Evolutionary conservation across 2,888 invertebrate species (phyloP).

Genomic region (Andrena trimmerana): DNA sequence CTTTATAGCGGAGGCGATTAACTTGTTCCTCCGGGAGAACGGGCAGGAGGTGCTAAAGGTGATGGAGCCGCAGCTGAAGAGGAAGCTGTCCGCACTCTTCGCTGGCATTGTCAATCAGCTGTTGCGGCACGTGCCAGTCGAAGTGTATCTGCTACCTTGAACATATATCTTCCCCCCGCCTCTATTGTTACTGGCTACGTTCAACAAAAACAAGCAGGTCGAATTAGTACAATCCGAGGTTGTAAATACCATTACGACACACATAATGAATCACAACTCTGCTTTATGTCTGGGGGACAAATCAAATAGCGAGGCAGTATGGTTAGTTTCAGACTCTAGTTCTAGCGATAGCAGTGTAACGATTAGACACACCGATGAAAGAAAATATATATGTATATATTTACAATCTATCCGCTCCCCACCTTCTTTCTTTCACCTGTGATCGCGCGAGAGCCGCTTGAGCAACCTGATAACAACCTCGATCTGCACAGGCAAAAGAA

Average conservation of each 20-base stretch:
- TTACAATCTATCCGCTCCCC: neutral
- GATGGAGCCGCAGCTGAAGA: slow-evolving; percentile 89
- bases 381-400: slow-evolving; percentile 26
- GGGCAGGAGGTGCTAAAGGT: slow-evolving; percentile 89
- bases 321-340: slow-evolving; percentile 5
- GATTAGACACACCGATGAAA: neutral
- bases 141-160: slow-evolving; percentile 87
- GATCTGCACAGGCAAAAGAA: neutral
- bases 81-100: slow-evolving; percentile 88
- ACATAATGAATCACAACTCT: slow-evolving; percentile 10
- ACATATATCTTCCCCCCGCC: neutral
- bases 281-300: slow-evolving; percentile 5
- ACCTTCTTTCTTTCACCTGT: neutral
- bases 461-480: neutral
- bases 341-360: slow-evolving; percentile 5
- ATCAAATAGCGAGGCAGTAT: neutral
- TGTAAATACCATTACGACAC: slow-evolving; percentile 24
- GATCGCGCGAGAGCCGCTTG: neutral
- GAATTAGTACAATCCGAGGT: neutral
- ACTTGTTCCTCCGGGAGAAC: slow-evolving; percentile 90
- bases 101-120: slow-evolving; percentile 89
- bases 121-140: slow-evolving; percentile 88
- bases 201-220: neutral
- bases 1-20: slow-evolving; percentile 89
- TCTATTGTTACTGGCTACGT: neutral